Conservation (phyloP, 30 jellyfish, hydroid and myxozoan genomes). For the Pelagia noctiluca region DNA sequence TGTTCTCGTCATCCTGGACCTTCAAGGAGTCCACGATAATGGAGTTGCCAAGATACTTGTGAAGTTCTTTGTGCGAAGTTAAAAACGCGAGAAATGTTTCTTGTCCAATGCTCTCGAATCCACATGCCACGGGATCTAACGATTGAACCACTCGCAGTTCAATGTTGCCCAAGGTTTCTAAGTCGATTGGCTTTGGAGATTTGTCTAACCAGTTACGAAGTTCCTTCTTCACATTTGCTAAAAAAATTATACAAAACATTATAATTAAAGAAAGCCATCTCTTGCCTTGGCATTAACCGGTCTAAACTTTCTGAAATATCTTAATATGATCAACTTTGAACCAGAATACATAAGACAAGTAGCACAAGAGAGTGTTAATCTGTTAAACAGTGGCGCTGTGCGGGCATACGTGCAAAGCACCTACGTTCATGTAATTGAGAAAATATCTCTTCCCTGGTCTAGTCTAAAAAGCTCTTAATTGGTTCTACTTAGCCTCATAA, state of each 20-base stretch:
- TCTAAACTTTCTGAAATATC: not conserved
- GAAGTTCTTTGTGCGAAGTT: constrained; percentile 4
- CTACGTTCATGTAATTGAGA: no score
- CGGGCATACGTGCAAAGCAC: no score
- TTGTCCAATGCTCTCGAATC: constrained; percentile 70
- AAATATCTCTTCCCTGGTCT: no score
- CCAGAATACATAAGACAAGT: no score
- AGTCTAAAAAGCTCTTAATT: no score
- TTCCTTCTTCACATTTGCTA: constrained; percentile 24
- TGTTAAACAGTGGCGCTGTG: no score
- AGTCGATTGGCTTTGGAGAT: constrained; percentile 38
- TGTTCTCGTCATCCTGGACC: not conserved
- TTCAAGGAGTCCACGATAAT: constrained; percentile 6
- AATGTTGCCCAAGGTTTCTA: constrained; percentile 15
- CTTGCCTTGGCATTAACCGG: constrained; percentile 2
- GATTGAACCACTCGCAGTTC: constrained; percentile 39
- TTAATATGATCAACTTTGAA: no score
- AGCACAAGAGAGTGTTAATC: no score
- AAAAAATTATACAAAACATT: no score
- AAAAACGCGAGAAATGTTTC: constrained; percentile 73
- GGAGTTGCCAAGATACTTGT: constrained; percentile 5
- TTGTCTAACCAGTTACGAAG: constrained; percentile 39
- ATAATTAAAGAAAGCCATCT: not conserved
- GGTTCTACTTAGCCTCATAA: not conserved
- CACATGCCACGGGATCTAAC: not conserved